These are phyloP conservation scores for Tuta absoluta DNA, from an alignment of 2,888 invertebrate species.

Conservation along the genomic window DNA sequence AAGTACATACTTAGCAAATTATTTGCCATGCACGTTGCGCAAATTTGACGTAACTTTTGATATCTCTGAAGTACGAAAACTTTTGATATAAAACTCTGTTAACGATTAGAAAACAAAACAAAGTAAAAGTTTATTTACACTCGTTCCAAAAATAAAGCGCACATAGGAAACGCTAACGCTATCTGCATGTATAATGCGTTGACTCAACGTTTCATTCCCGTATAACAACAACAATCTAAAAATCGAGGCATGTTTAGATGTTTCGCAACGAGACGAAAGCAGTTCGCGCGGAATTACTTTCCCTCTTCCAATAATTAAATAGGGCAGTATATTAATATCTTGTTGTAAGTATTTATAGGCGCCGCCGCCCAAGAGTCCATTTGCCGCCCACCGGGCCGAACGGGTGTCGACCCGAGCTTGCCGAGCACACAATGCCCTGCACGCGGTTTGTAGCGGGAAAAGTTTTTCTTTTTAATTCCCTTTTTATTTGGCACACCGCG, in stretches of 20 bases:
- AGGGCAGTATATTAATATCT: conserved; percentile 61
- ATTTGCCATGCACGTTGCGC: background rate
- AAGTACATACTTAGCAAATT: background rate
- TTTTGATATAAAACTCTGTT: background rate
- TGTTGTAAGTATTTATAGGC: conserved; percentile 67
- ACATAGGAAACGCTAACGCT: background rate
- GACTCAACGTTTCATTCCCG: background rate
- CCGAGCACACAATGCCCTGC: conserved; percentile 54
- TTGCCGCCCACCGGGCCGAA: conserved; percentile 63
- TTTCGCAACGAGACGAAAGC: conserved; percentile 30
- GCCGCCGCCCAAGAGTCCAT: conserved; percentile 62
- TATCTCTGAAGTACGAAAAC: background rate
- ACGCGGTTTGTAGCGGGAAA: conserved; percentile 45
- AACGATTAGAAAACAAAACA: background rate
- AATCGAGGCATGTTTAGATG: conserved; percentile 22
- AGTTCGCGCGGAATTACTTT: conserved; percentile 39
- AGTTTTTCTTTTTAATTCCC: conserved; percentile 26
- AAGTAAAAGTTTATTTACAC: background rate
- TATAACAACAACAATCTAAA: conserved; percentile 11
- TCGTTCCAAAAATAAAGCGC: background rate
- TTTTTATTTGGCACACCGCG: conserved; percentile 26
- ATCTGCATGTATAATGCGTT: conserved; percentile 15
- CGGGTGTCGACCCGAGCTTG: conserved; percentile 65
- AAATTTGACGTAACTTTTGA: background rate
- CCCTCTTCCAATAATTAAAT: conserved; percentile 60